Base-by-base conservation (phyloP, 2,797 vertebrate genomes). In the Hemibagrus guttatus region DNA sequence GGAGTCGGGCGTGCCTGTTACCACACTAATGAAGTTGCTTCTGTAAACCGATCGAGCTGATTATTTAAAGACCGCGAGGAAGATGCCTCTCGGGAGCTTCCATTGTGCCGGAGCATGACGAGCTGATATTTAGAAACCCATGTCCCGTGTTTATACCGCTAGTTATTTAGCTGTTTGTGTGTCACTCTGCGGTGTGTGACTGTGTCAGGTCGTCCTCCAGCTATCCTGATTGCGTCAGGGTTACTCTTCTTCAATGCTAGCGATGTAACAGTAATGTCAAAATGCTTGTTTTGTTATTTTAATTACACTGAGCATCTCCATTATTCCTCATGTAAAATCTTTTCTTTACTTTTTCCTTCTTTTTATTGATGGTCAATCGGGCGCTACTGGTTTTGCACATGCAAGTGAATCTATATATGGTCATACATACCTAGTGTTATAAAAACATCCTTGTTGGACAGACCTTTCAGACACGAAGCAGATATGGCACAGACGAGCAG, bases 21-120 rank as follows among this genome's bases (percentile, higher is more conserved):
- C 17, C 52, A 17, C 26, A 58, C 84, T 90, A 85, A 88, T 90
- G 66, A 88, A 89, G 86, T 85, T 84, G 86, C 83, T 71, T 85
- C 81, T 78, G 52, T 89, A 86, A 79, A 81, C 84, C 61, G 79
- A 86, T 85, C 28, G 78, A 88, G 72, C 39, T 58, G 72, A 88
- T 88, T 87, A 64, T 87, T 83, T 88, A 85, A 59, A 79, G 42
- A 42, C 19, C 4, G 81, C 46, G 82, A 86, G 85, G 75, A 56
- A 71, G 74, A 74, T 69, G 82, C 52, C 68, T 74, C 58, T 49
- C 42, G 23, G 26, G 83, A 64, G 69, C 49, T 61, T 49, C 5
- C 23, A 3, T 66, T 54, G 1, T 54, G 69, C 54, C 35, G 68
- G 21, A 56, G 80, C 72, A 19, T 74, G 66, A 86, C 23, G 21